These are phyloP conservation scores for Drosophila greeni DNA, from an alignment of 2,888 invertebrate genomes.

Conservation along the genomic window DNA sequence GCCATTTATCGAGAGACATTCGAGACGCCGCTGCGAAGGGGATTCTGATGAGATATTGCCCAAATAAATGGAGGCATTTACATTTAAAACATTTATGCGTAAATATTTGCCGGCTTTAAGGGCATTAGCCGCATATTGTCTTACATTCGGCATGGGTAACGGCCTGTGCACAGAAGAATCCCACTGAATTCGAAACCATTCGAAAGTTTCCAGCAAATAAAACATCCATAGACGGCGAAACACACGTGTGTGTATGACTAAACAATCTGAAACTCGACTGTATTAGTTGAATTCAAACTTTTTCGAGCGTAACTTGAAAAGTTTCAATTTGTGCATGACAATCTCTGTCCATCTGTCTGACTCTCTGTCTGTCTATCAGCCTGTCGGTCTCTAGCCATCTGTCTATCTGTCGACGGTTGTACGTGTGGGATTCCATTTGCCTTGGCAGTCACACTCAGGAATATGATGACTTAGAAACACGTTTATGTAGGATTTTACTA, in stretches of 20 bases:
- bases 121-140: conserved; percentile 40
- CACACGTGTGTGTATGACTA: conserved; percentile 24
- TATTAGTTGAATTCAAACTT: conserved; percentile 60
- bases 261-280: conserved; percentile 42
- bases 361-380: conserved; percentile 17
- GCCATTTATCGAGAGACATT: conserved; percentile 70
- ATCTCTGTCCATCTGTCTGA: conserved; percentile 20
- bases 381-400: conserved; percentile 27
- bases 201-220: conserved; percentile 47
- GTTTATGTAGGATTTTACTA: neutral
- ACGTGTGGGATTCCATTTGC: conserved; percentile 30
- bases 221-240: conserved; percentile 41
- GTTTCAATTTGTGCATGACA: conserved; percentile 63
- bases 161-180: conserved; percentile 24
- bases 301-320: conserved; percentile 60
- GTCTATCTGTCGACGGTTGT: conserved; percentile 29
- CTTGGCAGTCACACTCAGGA: conserved; percentile 2
- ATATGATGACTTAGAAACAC: conserved; percentile 13
- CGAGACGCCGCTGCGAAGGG: conserved; percentile 39
- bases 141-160: conserved; percentile 24
- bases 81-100: conserved; percentile 61
- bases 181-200: conserved; percentile 39
- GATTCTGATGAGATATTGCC: conserved; percentile 49
- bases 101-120: conserved; percentile 56
- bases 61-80: conserved; percentile 64